phyloP scores from a whole-genome alignment of 2,113 vertebrate genomes.

The Callithrix jacchus region DNA sequence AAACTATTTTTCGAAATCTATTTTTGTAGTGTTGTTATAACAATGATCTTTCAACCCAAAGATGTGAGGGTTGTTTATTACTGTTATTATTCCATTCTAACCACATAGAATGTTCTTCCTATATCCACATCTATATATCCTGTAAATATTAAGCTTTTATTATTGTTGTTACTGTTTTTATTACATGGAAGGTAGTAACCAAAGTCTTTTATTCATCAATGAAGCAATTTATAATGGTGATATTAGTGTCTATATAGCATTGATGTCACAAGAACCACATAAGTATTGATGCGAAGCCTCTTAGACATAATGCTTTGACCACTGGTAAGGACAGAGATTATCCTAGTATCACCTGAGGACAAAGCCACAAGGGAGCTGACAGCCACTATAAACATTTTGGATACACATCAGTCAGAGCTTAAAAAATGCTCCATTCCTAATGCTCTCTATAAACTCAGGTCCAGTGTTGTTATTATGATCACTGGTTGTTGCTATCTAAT shows the following conservation, averaged over 20 bases:
- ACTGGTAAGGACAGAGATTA: background rate
- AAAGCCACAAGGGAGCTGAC: background rate
- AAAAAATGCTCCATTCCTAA: background rate
- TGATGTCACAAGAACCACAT: background rate
- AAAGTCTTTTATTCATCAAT: background rate
- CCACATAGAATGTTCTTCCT: background rate
- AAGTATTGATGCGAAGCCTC: background rate
- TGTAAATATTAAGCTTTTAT: background rate
- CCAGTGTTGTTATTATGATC: background rate
- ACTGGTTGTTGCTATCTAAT: background rate
- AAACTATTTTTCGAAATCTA: slow-evolving; percentile 35
- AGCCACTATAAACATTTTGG: background rate
- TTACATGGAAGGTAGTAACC: background rate
- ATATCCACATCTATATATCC: background rate
- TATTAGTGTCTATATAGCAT: background rate
- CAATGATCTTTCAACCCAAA: background rate
- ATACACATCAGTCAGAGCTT: background rate
- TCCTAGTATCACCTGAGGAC: background rate
- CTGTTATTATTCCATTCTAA: slow-evolving; percentile 11
- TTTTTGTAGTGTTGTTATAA: slow-evolving; percentile 6
- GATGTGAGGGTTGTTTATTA: background rate
- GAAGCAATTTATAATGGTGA: background rate
- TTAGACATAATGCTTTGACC: background rate
- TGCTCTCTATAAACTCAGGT: background rate
- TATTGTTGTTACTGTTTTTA: background rate